phyloP scores from a whole-genome alignment of 2,797 vertebrate genomes.

The Lutjanus argentimaculatus region DNA sequence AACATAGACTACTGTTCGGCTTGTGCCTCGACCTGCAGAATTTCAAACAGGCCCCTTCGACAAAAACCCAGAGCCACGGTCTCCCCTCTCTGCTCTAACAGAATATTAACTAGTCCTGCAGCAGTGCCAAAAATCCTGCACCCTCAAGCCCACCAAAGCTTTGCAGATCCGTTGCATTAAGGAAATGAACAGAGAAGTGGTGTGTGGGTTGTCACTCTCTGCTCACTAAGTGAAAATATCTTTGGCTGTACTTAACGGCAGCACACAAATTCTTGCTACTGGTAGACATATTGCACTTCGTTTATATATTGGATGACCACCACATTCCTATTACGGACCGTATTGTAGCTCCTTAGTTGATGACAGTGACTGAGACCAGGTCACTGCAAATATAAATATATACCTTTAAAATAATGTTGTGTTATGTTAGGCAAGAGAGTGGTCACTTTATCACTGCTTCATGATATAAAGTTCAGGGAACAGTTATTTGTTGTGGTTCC shows the following conservation, averaged over 20 bases:
- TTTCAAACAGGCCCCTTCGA: conserved; percentile 78
- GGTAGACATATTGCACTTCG: not conserved
- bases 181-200: conserved; percentile 8
- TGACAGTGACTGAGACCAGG: not conserved
- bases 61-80: conserved; percentile 64
- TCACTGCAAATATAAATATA: not conserved
- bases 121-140: conserved; percentile 47
- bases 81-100: conserved; percentile 66
- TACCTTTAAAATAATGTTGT: not conserved
- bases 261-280: not conserved
- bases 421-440: not conserved
- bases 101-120: conserved; percentile 78
- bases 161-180: conserved; percentile 37
- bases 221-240: not conserved
- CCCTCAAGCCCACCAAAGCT: conserved; percentile 24
- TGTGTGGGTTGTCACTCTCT: not conserved
- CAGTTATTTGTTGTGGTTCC: not conserved
- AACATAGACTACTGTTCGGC: conserved; percentile 75
- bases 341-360: too few relatives aligned
- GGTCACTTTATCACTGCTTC: not conserved
- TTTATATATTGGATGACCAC: not conserved
- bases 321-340: too few relatives aligned
- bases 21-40: conserved; percentile 78
- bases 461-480: not conserved
- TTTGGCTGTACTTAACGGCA: not conserved